phyloP scores from a whole-genome alignment of 2,113 vertebrate genomes.

The Apodemus speciosus region DNA sequence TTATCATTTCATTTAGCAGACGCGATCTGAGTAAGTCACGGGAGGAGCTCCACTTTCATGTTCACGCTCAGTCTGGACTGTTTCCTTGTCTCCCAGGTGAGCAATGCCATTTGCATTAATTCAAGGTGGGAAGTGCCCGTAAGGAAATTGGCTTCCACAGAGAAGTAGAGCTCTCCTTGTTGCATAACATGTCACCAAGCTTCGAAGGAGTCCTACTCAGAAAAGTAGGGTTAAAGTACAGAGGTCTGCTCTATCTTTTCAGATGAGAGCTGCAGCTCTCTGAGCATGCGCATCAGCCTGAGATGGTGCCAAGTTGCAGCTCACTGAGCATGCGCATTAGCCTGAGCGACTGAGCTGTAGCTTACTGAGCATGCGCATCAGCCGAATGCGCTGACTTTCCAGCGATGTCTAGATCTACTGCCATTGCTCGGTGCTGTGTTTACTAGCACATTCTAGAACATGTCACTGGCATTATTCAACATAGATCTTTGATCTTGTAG shows the following conservation, averaged over 20 bases:
- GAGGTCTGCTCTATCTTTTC: neutral
- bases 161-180: conserved; percentile 36
- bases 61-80: conserved; percentile 30
- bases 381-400: neutral
- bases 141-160: conserved; percentile 31
- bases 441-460: conserved; percentile 33
- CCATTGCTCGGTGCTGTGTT: neutral
- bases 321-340: neutral
- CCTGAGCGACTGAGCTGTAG: neutral
- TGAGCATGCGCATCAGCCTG: neutral
- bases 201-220: neutral
- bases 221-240: neutral
- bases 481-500: neutral
- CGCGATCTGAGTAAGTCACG: conserved; percentile 17
- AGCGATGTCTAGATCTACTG: neutral
- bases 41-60: conserved; percentile 41
- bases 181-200: neutral
- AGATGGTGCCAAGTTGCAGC: neutral
- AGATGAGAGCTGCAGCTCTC: neutral
- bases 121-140: conserved; percentile 21
- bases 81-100: conserved; percentile 47
- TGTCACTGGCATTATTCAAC: neutral
- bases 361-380: too few relatives aligned
- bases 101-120: conserved; percentile 57
- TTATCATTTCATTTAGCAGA: conserved; percentile 25